Percentiles rank a stretch among this genome's conserved stretches.
These are phyloP conservation scores for Rutpela maculata DNA, from an alignment of 2,888 invertebrate species.

Conservation along the genomic window DNA sequence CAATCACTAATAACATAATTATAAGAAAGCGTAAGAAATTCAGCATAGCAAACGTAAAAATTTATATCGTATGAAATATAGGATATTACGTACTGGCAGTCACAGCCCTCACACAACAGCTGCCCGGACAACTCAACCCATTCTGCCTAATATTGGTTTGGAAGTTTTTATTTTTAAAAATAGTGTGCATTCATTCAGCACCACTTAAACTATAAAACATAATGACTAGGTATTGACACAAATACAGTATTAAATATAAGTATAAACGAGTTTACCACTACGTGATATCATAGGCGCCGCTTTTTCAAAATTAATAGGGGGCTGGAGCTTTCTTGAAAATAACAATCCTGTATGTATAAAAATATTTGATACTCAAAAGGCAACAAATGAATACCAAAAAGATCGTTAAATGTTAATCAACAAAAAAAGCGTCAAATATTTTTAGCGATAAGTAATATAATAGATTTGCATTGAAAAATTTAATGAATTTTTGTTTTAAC, in stretches of 20 bases:
- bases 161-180: neutral
- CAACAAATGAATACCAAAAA: too few species aligned
- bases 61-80: neutral
- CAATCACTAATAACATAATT: neutral
- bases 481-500: too few species aligned
- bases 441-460: too few species aligned
- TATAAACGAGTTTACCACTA: slow-evolving; percentile 6
- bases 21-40: neutral
- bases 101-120: neutral
- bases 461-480: too few species aligned
- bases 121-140: neutral
- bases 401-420: too few species aligned
- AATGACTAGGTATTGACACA: slow-evolving; percentile 30
- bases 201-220: slow-evolving; percentile 26
- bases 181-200: neutral
- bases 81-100: neutral
- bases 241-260: slow-evolving; percentile 32
- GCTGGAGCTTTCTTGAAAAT: too few species aligned
- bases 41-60: neutral
- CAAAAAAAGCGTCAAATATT: too few species aligned
- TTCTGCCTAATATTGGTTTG: neutral
- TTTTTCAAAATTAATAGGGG: too few species aligned
- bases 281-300: too few species aligned
- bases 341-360: too few species aligned
- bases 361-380: too few species aligned